phyloP scores from a whole-genome alignment of 2,888 invertebrate species.

The Rhimphoctona megacephalus region DNA sequence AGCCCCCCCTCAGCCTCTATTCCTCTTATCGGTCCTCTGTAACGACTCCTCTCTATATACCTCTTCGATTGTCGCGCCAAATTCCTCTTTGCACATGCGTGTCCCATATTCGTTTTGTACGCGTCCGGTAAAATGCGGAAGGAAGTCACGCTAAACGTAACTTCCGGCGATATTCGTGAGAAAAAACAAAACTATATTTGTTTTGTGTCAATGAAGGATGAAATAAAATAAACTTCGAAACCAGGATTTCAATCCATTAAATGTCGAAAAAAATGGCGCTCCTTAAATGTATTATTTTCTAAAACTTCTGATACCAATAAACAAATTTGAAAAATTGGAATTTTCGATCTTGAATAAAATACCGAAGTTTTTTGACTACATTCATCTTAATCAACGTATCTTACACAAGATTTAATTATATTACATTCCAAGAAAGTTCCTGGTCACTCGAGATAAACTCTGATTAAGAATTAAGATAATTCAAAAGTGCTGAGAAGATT shows the following conservation, averaged over 20 bases:
- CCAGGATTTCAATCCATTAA: background rate
- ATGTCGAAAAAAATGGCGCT: background rate
- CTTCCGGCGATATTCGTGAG: constrained; percentile 44
- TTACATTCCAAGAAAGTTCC: background rate
- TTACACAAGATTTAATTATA: background rate
- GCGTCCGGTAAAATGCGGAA: constrained; percentile 60
- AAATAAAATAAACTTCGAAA: background rate
- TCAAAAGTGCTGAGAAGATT: constrained; percentile 75
- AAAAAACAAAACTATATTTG: background rate
- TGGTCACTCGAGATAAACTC: constrained; percentile 80
- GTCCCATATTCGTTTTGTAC: constrained; percentile 33
- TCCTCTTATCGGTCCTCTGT: background rate
- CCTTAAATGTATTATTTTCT: no score
- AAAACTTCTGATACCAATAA: background rate
- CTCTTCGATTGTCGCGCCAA: constrained; percentile 34
- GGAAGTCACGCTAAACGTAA: constrained; percentile 55
- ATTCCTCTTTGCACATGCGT: constrained; percentile 35
- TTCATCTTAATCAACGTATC: background rate
- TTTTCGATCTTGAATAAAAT: no score
- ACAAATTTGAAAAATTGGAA: no score
- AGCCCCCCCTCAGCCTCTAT: constrained; percentile 47
- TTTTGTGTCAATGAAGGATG: background rate
- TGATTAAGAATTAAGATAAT: constrained; percentile 8
- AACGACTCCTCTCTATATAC: constrained; percentile 8
- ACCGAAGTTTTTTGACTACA: background rate